Percentiles rank a stretch among this genome's conserved stretches.
Evolutionary conservation across 2,113 vertebrate species (phyloP).

Genomic region (Aix galericulata): DNA sequence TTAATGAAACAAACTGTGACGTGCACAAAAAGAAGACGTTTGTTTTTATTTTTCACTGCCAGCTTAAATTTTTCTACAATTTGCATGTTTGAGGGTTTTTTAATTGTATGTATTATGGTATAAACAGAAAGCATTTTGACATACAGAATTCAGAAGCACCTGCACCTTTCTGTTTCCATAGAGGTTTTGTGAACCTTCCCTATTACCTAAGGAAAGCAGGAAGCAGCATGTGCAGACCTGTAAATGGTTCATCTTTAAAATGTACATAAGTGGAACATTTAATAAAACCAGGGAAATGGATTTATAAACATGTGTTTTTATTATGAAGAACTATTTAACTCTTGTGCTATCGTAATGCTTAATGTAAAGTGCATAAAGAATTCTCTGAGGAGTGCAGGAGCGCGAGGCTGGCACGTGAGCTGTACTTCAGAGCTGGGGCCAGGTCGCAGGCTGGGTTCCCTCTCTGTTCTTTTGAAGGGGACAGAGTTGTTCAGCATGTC

Average conservation of each 20-base stretch:
- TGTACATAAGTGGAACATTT: slow-evolving; percentile 77
- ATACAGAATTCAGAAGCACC: slow-evolving; percentile 9
- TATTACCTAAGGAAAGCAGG: slow-evolving; percentile 34
- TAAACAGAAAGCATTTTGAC: slow-evolving; percentile 55
- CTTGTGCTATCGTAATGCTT: background rate
- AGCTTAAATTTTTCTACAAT: slow-evolving; percentile 76
- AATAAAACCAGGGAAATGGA: slow-evolving; percentile 78
- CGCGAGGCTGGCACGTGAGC: too few relatives aligned
- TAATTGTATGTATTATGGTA: slow-evolving; percentile 50
- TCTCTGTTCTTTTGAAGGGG: background rate
- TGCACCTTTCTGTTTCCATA: slow-evolving; percentile 44
- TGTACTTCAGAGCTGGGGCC: background rate
- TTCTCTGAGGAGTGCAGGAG: too few relatives aligned
- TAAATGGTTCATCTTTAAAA: slow-evolving; percentile 71
- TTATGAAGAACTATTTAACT: background rate
- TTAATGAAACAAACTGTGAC: slow-evolving; percentile 17
- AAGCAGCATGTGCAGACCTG: slow-evolving; percentile 68
- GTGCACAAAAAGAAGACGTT: slow-evolving; percentile 51
- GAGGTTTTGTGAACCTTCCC: slow-evolving; percentile 46
- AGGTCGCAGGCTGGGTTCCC: background rate
- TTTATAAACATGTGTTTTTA: slow-evolving; percentile 72
- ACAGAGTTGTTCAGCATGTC: background rate
- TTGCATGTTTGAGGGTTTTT: slow-evolving; percentile 77
- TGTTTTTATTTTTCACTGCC: slow-evolving; percentile 82
- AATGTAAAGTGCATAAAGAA: accelerated